These are phyloP conservation scores for Xanthia icteritia DNA, from an alignment of 2,888 invertebrate genomes.

Conservation along the genomic window DNA sequence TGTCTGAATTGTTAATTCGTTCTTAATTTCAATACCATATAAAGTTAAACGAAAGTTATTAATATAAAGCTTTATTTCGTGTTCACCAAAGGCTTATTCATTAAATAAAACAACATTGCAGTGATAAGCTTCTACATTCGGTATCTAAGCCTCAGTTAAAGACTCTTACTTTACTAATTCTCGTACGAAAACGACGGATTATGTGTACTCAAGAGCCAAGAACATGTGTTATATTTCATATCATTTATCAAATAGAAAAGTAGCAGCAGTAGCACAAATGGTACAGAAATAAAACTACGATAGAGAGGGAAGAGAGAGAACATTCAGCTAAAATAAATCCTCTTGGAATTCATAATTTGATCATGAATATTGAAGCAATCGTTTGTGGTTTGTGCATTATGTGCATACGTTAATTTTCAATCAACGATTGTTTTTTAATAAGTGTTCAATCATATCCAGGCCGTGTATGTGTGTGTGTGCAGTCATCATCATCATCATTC, in stretches of 20 bases:
- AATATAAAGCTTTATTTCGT: not conserved
- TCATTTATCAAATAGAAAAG: constrained; percentile 21
- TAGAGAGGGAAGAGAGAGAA: too few relatives aligned
- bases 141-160: constrained; percentile 35
- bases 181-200: constrained; percentile 51
- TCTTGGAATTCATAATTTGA: constrained; percentile 29
- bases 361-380: constrained; percentile 42
- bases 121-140: constrained; percentile 36
- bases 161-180: constrained; percentile 44
- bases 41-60: not conserved
- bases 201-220: constrained; percentile 36
- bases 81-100: constrained; percentile 19
- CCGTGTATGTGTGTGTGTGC: not conserved
- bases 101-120: constrained; percentile 19
- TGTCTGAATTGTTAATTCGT: not conserved
- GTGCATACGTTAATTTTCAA: constrained; percentile 29
- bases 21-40: not conserved
- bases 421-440: constrained; percentile 16
- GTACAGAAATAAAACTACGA: too few relatives aligned
- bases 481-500: too few relatives aligned
- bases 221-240: constrained; percentile 28
- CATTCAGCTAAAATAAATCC: not conserved
- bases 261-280: too few relatives aligned
- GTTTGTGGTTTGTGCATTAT: constrained; percentile 16
- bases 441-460: not conserved